Evolutionary conservation across 1,140 invertebrate genomes (phyloP).

Genomic region (Ctenoplectra terminalis): DNA sequence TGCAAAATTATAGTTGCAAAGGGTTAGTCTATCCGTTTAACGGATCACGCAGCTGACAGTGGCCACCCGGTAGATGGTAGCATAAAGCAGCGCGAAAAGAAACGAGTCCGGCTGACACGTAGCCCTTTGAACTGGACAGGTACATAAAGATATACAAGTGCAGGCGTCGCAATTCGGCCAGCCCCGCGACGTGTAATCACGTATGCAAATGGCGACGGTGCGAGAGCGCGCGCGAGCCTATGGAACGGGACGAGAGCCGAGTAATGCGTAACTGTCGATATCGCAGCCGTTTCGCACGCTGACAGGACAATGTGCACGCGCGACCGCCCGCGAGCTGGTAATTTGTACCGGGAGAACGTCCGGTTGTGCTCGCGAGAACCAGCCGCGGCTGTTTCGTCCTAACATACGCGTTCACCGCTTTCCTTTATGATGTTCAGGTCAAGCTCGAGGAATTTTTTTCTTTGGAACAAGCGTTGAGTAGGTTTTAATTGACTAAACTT

Average conservation of each 20-base stretch:
- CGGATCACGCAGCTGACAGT: background rate
- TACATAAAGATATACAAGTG: conserved; percentile 68
- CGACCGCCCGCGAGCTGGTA: conserved; percentile 50
- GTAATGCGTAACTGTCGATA: conserved; percentile 68
- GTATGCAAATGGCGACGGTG: conserved; percentile 66
- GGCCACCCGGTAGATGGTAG: background rate
- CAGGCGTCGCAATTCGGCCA: conserved; percentile 60
- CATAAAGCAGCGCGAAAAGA: conserved; percentile 24
- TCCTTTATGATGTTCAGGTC: background rate
- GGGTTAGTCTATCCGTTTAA: background rate
- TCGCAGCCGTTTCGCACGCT: conserved; percentile 63
- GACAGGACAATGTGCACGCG: conserved; percentile 52
- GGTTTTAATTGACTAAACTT: too few relatives aligned
- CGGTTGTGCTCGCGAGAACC: conserved; percentile 21
- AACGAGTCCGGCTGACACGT: conserved; percentile 45
- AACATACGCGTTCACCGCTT: background rate
- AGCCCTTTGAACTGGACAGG: conserved; percentile 48
- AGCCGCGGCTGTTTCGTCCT: background rate
- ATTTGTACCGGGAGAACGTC: conserved; percentile 49
- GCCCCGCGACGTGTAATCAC: conserved; percentile 58
- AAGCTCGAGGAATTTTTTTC: background rate
- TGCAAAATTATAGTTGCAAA: too few relatives aligned
- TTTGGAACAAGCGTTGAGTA: too few relatives aligned
- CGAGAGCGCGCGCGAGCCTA: conserved; percentile 40
- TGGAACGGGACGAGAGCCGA: conserved; percentile 26